phyloP scores from a whole-genome alignment of 1,140 invertebrate genomes.

The Camponotus vicinus region DNA sequence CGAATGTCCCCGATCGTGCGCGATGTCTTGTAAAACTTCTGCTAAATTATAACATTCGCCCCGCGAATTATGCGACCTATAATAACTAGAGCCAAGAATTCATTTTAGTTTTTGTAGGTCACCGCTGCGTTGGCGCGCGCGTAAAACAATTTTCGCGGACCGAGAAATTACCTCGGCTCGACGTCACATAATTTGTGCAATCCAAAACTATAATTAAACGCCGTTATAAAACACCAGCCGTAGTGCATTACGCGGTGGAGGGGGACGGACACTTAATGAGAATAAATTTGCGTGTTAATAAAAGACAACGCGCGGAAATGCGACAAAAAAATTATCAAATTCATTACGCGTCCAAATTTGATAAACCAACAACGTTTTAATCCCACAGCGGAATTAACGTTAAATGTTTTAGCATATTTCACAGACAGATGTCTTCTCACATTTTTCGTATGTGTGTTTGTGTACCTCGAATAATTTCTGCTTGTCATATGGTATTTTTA shows the following conservation, averaged over 20 bases:
- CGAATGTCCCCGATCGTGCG: slow-evolving; percentile 5
- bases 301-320: background rate
- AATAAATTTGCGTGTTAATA: slow-evolving; percentile 1
- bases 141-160: slow-evolving; percentile 48
- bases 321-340: background rate
- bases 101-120: slow-evolving; percentile 68
- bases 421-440: background rate
- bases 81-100: slow-evolving; percentile 74
- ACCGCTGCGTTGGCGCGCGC: slow-evolving; percentile 27
- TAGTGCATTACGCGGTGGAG: background rate
- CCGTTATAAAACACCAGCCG: slow-evolving; percentile 16
- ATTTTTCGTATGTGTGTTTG: background rate
- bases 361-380: background rate
- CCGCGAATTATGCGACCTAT: slow-evolving; percentile 66
- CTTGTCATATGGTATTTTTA: slow-evolving; percentile 33
- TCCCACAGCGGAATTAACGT: background rate
- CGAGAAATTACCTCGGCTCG: slow-evolving; percentile 47
- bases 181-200: slow-evolving; percentile 53
- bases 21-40: slow-evolving; percentile 9
- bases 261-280: background rate
- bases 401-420: background rate
- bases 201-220: slow-evolving; percentile 53
- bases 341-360: background rate
- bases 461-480: background rate
- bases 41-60: background rate